A percentile compares a stretch with the other conserved stretches of the same genome.
Evolutionary conservation across 2,797 vertebrate genomes (phyloP).

Genomic region (Sebastes flavidus): DNA sequence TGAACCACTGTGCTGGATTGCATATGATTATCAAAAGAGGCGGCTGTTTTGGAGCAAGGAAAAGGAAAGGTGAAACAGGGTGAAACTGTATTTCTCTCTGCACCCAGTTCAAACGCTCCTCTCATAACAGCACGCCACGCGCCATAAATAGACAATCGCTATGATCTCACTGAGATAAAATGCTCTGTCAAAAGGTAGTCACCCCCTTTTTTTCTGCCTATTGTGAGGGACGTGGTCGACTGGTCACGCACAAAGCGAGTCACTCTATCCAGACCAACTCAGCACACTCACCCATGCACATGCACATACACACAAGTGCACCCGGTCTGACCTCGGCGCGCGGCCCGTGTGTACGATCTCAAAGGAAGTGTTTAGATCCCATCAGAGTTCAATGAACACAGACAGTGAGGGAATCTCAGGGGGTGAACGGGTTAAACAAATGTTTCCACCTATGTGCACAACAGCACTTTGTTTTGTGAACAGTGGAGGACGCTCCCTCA

Average conservation of each 20-base stretch:
- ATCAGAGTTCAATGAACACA: conserved; percentile 68
- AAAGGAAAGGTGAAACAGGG: neutral
- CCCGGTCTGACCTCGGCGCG: conserved; percentile 48
- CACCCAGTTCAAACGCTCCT: conserved; percentile 13
- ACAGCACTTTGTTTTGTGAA: conserved; percentile 67
- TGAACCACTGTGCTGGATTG: conserved; percentile 15
- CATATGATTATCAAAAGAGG: conserved; percentile 29
- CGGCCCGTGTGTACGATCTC: conserved; percentile 43
- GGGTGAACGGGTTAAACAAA: conserved; percentile 72
- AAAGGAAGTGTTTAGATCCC: conserved; percentile 72
- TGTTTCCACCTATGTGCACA: conserved; percentile 61
- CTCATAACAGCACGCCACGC: conserved; percentile 14
- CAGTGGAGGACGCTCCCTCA: conserved; percentile 59
- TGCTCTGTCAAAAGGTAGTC: conserved; percentile 51
- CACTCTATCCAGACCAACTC: conserved; percentile 41
- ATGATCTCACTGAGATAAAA: conserved; percentile 58
- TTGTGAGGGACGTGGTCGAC: conserved; percentile 58
- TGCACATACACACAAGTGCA: conserved; percentile 57
- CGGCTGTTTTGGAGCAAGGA: conserved; percentile 17
- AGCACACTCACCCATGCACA: conserved; percentile 49
- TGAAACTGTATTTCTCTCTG: neutral
- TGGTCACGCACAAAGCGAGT: conserved; percentile 70
- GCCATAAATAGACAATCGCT: conserved; percentile 35
- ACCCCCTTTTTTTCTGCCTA: conserved; percentile 45
- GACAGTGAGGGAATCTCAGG: conserved; percentile 56